These are phyloP conservation scores for Nudaria mundana DNA, from an alignment of 2,888 invertebrate genomes.

Conservation along the genomic window DNA sequence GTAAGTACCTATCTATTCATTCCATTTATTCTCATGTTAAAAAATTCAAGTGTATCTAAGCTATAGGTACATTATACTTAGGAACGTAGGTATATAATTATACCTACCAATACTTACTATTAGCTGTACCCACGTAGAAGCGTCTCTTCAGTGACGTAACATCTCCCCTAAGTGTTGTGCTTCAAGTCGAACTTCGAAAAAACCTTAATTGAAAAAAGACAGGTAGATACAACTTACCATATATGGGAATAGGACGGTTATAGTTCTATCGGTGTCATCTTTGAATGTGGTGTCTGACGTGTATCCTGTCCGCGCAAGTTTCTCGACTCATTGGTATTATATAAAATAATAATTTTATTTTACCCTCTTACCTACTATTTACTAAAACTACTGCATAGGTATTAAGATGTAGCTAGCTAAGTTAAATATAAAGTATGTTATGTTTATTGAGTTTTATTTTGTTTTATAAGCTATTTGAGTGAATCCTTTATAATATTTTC, in stretches of 20 bases:
- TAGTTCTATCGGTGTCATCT: conserved; percentile 66
- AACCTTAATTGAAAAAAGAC: conserved; percentile 57
- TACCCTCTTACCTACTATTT: too few relatives aligned
- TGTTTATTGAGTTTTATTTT: too few relatives aligned
- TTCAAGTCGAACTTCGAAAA: conserved; percentile 60
- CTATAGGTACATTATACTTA: conserved; percentile 29
- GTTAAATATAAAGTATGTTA: too few relatives aligned
- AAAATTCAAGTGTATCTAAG: conserved; percentile 55
- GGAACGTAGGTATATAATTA: conserved; percentile 19
- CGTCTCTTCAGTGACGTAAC: conserved; percentile 62
- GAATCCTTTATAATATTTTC: too few relatives aligned
- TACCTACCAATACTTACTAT: conserved; percentile 39
- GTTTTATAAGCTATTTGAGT: too few relatives aligned
- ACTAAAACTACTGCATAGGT: too few relatives aligned
- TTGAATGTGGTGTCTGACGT: conserved; percentile 60
- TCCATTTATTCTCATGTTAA: conserved; percentile 41
- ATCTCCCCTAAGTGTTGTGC: conserved; percentile 55
- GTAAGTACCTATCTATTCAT: conserved; percentile 27
- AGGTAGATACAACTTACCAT: conserved; percentile 62
- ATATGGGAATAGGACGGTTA: conserved; percentile 70
- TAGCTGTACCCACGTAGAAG: too few relatives aligned
- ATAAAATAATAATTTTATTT: background rate
- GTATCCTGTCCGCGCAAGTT: conserved; percentile 67
- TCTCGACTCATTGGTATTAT: conserved; percentile 14
- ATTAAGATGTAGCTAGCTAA: too few relatives aligned